phyloP scores from a whole-genome alignment of 2,888 invertebrate genomes.

The Agonum fuliginosum region DNA sequence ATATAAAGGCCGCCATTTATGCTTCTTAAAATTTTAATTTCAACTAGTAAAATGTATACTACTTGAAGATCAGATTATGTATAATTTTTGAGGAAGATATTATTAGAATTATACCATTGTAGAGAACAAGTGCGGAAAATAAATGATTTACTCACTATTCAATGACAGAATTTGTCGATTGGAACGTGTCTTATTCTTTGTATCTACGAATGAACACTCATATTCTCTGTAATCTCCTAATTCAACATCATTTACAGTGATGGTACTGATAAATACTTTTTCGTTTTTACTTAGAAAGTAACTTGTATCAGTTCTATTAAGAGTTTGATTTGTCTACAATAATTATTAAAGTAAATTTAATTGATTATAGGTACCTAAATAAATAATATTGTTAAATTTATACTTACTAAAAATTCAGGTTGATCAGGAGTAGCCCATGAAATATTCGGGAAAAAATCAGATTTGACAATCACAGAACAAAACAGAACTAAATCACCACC shows the following conservation, averaged over 20 bases:
- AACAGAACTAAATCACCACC: background rate
- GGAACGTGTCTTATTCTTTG: background rate
- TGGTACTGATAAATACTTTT: conserved; percentile 1
- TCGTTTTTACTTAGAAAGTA: background rate
- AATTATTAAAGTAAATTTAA: no score
- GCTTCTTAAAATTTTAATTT: no score
- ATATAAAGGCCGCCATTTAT: no score
- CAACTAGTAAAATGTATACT: no score
- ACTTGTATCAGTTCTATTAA: background rate
- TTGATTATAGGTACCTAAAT: no score
- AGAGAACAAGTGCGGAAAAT: no score
- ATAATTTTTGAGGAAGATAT: no score
- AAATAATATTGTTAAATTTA: no score
- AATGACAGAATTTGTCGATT: background rate
- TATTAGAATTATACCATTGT: no score
- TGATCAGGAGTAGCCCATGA: background rate
- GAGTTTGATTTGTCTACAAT: conserved; percentile 4
- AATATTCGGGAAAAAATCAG: background rate
- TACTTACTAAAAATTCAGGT: conserved; percentile 17
- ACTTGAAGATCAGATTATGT: no score
- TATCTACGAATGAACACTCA: background rate
- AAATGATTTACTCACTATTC: conserved; percentile 17
- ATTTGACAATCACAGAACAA: background rate
- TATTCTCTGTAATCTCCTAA: conserved; percentile 1
- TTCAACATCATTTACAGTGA: background rate